phyloP scores from a whole-genome alignment of 1,140 invertebrate species.

The Geopemphigus sp. region DNA sequence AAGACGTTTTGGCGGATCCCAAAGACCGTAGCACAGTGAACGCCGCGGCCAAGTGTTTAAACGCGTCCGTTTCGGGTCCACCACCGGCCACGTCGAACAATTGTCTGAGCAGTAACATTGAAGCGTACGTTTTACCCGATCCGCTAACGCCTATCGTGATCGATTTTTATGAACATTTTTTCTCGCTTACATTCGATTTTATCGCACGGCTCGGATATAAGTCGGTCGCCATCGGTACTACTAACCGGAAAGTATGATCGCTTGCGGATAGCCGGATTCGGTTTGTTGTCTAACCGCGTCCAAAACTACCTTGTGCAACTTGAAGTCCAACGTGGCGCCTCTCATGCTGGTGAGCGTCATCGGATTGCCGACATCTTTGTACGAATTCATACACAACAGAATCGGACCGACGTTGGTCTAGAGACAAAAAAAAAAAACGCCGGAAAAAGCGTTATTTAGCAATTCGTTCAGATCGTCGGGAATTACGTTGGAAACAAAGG shows the following conservation, averaged over 20 bases:
- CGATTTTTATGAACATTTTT: neutral
- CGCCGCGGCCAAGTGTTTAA: conserved; percentile 90
- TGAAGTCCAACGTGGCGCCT: conserved; percentile 66
- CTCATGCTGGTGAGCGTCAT: conserved; percentile 83
- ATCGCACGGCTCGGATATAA: neutral
- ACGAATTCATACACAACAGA: conserved; percentile 83
- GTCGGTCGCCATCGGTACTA: too few relatives aligned
- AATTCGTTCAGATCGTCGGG: too few relatives aligned
- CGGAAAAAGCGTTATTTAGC: too few relatives aligned
- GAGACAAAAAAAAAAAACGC: conserved; percentile 53
- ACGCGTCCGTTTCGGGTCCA: conserved; percentile 92
- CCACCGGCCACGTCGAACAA: conserved; percentile 90
- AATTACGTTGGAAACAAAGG: too few relatives aligned
- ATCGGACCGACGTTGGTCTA: conserved; percentile 92
- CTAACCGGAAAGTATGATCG: conserved; percentile 84
- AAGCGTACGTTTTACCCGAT: conserved; percentile 92
- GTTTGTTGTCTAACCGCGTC: conserved; percentile 90
- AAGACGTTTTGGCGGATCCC: conserved; percentile 83
- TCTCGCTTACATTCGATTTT: too few relatives aligned
- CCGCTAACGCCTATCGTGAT: conserved; percentile 74
- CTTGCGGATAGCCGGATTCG: conserved; percentile 91
- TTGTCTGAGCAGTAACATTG: conserved; percentile 85
- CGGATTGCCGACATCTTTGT: conserved; percentile 81
- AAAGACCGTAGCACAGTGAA: conserved; percentile 89
- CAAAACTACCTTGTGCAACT: conserved; percentile 82